These are phyloP conservation scores for Paracanthobrama guichenoti DNA, from an alignment of 2,113 vertebrate species.

Conservation along the genomic window DNA sequence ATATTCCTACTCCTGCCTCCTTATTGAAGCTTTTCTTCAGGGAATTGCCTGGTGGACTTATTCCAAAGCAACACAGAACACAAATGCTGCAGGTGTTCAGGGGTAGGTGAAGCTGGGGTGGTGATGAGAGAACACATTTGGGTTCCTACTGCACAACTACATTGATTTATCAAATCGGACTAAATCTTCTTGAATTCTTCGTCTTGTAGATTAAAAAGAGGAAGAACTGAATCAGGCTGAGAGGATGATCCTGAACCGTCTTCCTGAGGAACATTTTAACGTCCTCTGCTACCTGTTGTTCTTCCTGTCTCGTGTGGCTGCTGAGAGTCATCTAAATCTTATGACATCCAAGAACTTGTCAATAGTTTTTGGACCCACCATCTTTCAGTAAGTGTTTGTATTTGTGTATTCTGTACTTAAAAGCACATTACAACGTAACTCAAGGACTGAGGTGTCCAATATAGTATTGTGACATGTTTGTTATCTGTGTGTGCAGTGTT, in stretches of 20 bases:
- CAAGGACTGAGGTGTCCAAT: background rate
- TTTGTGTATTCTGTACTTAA: background rate
- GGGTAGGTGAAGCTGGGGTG: background rate
- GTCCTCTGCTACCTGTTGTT: conserved; percentile 75
- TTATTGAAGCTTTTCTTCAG: conserved; percentile 83
- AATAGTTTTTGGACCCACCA: conserved; percentile 78
- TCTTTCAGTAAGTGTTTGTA: conserved; percentile 76
- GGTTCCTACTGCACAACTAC: background rate
- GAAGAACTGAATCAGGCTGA: conserved; percentile 64
- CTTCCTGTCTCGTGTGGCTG: conserved; percentile 76
- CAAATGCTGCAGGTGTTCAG: conserved; percentile 2
- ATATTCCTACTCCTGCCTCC: conserved; percentile 77
- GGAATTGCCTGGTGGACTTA: conserved; percentile 78
- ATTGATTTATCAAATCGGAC: background rate
- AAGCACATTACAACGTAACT: background rate
- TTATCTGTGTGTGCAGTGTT: conserved; percentile 58
- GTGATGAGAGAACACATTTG: background rate
- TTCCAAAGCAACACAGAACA: conserved; percentile 71
- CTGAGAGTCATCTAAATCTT: conserved; percentile 75
- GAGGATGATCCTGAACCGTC: conserved; percentile 63
- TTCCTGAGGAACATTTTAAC: conserved; percentile 69
- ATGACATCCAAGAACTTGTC: conserved; percentile 83
- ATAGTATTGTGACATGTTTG: background rate
- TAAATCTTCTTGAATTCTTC: background rate
- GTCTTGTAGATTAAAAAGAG: conserved; percentile 61